Percentiles rank a stretch among this genome's conserved stretches.
These are phyloP conservation scores for Megathymus violae DNA, from an alignment of 1,140 invertebrate genomes.

Conservation along the genomic window DNA sequence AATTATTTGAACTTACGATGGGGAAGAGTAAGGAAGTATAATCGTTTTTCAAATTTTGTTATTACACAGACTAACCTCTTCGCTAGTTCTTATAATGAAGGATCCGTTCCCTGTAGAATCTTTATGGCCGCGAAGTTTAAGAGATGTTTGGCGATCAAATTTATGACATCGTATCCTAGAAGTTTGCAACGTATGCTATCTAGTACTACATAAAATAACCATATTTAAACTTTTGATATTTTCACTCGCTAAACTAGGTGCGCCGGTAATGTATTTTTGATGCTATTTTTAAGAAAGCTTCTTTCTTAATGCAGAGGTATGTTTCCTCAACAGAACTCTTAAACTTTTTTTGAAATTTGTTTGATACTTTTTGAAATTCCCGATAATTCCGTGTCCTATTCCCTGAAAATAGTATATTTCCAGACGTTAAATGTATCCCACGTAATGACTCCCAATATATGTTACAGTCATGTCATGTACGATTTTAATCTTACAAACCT, in stretches of 20 bases:
- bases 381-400: too few species aligned
- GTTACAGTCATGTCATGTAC: too few species aligned
- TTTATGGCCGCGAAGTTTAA: slow-evolving; percentile 34
- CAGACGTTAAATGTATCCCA: too few species aligned
- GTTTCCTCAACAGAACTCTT: slow-evolving; percentile 25
- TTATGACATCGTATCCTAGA: slow-evolving; percentile 18
- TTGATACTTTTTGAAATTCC: too few species aligned
- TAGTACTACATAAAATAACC: slow-evolving; percentile 11
- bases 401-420: too few species aligned
- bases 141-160: slow-evolving; percentile 25
- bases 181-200: slow-evolving; percentile 29
- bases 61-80: slow-evolving; percentile 43
- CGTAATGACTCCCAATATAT: too few species aligned
- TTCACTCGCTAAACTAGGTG: slow-evolving; percentile 21
- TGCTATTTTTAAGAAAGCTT: slow-evolving; percentile 28
- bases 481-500: too few species aligned
- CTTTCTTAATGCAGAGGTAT: slow-evolving; percentile 16
- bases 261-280: slow-evolving; percentile 26
- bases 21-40: slow-evolving; percentile 33
- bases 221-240: slow-evolving; percentile 39
- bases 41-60: slow-evolving; percentile 50
- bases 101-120: slow-evolving; percentile 38
- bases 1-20: slow-evolving; percentile 37
- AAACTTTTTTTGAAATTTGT: slow-evolving; percentile 44
- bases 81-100: slow-evolving; percentile 49